A percentile compares a stretch with the other conserved stretches of the same genome.
phyloP scores from a whole-genome alignment of 2,797 vertebrate genomes.

The Cyclura pinguis region DNA sequence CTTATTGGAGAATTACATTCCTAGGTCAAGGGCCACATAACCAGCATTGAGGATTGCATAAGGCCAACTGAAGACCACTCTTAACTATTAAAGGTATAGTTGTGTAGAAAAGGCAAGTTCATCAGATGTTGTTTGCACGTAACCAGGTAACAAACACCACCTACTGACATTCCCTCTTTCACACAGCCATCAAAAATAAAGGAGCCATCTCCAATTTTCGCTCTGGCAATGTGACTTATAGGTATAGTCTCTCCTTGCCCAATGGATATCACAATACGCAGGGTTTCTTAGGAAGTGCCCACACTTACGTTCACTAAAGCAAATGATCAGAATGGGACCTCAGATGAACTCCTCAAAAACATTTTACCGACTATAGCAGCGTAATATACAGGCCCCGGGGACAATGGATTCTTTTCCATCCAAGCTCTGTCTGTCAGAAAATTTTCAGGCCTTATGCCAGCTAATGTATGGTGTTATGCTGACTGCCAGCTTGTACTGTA shows the following conservation, averaged over 20 bases:
- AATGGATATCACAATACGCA: neutral
- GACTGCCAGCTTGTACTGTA: slow-evolving; percentile 51
- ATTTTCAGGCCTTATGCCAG: slow-evolving; percentile 43
- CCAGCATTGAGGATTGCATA: too few species aligned
- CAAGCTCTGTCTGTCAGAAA: slow-evolving; percentile 43
- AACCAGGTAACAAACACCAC: too few species aligned
- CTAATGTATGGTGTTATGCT: slow-evolving; percentile 55
- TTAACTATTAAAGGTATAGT: too few species aligned
- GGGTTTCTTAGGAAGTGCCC: neutral
- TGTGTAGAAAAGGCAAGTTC: too few species aligned
- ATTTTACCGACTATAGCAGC: slow-evolving; percentile 30
- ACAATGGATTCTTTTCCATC: slow-evolving; percentile 47
- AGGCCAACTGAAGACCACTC: too few species aligned
- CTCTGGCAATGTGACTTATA: too few species aligned
- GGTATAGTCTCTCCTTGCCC: rapidly evolving
- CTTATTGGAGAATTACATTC: too few species aligned
- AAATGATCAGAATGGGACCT: slow-evolving; percentile 19
- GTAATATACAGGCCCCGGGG: slow-evolving; percentile 3
- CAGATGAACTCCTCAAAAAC: slow-evolving; percentile 14
- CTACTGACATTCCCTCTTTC: too few species aligned
- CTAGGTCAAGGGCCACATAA: too few species aligned
- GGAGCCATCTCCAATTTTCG: too few species aligned
- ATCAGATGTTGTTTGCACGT: too few species aligned
- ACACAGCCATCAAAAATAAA: too few species aligned
- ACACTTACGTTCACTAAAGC: neutral